Evolutionary conservation across 2,797 vertebrate genomes (phyloP), one percentile per base, ranked within the genome.

Genomic region (Gallinago solitaria): DNA sequence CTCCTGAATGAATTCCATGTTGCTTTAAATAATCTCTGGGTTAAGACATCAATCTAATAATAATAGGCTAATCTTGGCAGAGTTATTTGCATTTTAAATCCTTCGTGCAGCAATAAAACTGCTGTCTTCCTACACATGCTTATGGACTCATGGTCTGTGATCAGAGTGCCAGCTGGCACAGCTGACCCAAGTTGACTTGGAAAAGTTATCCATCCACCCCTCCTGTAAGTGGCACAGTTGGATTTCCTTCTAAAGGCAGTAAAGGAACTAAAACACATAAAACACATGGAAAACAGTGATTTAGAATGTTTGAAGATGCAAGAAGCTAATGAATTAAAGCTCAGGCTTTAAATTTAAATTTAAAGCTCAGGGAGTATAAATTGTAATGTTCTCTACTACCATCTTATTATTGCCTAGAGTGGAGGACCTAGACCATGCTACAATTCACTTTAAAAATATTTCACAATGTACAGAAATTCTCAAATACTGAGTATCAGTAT

Each of bases 121-220:
- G 8, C 23, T 71, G 16, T 21, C 33, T 68, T 88, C 60, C 59
- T 74, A 18, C 7, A 0, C 0, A 1, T 27, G 47, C n/a, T 35
- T 3, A 0, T 32, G 56, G 47, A n/a, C 1, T 1, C 1, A 2
- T n/a, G 53, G 17, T 50, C 37, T 65, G 27, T n/a, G 63, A 25
- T 28, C 47, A 8, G 9, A 9, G 20, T 59, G 60, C 56, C 74
- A 61, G 32, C 41, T 69, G 74, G 30, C 54, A n/a, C 35, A 67
- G 30, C 39, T 67, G 21, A 56, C 16, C 67, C 35, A 19, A 28
- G 28, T 0, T 37, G 25, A 53, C 48, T 25, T 39, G 33, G 43
- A 39, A 33, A 67, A 21, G 3, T 61, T 73, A 33, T 2, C 28
- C 23, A 33, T 2, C 28, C 23, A 33, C 35, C 25, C 25, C 19